Evolutionary conservation across 2,888 invertebrate genomes (phyloP).

Genomic region (Hermaeophaga mercurialis): DNA sequence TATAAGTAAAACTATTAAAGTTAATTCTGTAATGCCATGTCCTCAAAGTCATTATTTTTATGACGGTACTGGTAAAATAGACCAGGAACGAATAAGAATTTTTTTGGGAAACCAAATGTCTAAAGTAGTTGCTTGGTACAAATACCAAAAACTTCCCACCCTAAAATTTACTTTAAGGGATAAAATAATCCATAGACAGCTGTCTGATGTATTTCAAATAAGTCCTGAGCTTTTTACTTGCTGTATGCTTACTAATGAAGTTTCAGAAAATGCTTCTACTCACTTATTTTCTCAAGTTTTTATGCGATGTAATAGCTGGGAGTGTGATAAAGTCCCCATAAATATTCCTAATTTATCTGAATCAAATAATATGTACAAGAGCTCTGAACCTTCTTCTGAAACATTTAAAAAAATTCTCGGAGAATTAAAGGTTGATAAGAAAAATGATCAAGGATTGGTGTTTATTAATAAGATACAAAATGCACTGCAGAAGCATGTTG

Average conservation of each 20-base stretch:
- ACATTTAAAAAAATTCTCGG: conserved; percentile 48
- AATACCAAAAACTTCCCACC: conserved; percentile 63
- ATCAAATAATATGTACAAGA: conserved; percentile 50
- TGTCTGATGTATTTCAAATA: conserved; percentile 64
- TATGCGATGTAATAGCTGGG: conserved; percentile 62
- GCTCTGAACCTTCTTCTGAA: conserved; percentile 47
- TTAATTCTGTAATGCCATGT: conserved; percentile 66
- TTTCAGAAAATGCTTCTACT: conserved; percentile 62
- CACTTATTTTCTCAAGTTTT: conserved; percentile 69
- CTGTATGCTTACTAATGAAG: conserved; percentile 65
- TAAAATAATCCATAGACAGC: conserved; percentile 66
- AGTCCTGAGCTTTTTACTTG: conserved; percentile 66
- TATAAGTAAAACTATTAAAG: conserved; percentile 65
- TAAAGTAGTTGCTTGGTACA: conserved; percentile 72
- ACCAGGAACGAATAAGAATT: conserved; percentile 61
- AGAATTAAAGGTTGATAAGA: conserved; percentile 42
- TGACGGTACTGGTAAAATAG: conserved; percentile 63
- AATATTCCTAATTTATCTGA: conserved; percentile 60
- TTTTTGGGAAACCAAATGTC: conserved; percentile 61
- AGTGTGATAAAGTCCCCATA: conserved; percentile 61
- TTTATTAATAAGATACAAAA: conserved; percentile 51
- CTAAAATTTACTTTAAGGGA: conserved; percentile 67
- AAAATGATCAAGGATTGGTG: conserved; percentile 43
- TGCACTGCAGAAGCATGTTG: conserved; percentile 51
- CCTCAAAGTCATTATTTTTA: conserved; percentile 65